A percentile compares a stretch with the other conserved stretches of the same genome.
Conservation (phyloP, 2,888 invertebrate species). For the Pristionchus fissidentatus region DNA sequence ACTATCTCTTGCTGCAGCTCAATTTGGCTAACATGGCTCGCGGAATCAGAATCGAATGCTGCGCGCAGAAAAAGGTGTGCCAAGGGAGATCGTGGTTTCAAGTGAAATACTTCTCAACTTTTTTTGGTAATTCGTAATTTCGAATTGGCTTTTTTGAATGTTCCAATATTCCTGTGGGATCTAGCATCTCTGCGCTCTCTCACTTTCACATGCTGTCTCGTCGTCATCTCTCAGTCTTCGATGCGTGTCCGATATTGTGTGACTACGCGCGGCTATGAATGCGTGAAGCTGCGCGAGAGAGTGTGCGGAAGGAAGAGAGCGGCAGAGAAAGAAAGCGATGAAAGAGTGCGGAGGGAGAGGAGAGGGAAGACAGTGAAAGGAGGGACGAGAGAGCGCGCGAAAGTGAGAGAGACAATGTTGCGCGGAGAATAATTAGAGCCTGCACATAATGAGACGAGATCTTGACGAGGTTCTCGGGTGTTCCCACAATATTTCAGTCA, state of each 20-base stretch:
- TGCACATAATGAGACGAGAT: background rate
- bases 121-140: too few relatives aligned
- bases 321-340: constrained; percentile 38
- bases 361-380: constrained; percentile 49
- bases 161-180: too few relatives aligned
- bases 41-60: too few relatives aligned
- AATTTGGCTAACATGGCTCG: too few relatives aligned
- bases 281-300: constrained; percentile 16
- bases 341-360: constrained; percentile 46
- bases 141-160: too few relatives aligned
- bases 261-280: constrained; percentile 24
- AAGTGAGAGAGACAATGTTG: constrained; percentile 12
- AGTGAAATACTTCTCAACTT: too few relatives aligned
- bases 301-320: too few relatives aligned
- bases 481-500: too few relatives aligned
- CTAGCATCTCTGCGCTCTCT: constrained; percentile 29
- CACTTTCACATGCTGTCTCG: background rate
- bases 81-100: too few relatives aligned
- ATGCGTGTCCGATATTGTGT: constrained; percentile 1
- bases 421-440: constrained; percentile 38
- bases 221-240: background rate
- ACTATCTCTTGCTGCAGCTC: too few relatives aligned
- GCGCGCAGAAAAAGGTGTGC: too few relatives aligned
- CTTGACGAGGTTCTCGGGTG: background rate
- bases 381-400: constrained; percentile 7